A percentile compares a stretch with the other conserved stretches of the same genome.
Evolutionary conservation across 1,140 invertebrate species (phyloP).

Genomic region (Apis laboriosa): DNA sequence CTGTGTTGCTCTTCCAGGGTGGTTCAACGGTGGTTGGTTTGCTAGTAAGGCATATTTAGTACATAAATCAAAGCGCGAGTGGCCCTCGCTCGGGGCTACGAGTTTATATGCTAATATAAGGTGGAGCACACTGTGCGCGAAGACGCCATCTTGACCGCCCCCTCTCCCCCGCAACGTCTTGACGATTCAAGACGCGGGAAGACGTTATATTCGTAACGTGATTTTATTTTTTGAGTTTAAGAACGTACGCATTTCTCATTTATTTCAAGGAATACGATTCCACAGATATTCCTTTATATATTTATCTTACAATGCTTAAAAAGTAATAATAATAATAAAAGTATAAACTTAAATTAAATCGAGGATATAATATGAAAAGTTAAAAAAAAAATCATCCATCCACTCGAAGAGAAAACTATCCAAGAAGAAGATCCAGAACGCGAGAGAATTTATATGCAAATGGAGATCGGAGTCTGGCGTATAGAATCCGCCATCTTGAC

Average conservation of each 20-base stretch:
- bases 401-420: constrained; percentile 16
- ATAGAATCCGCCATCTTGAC: constrained; percentile 75
- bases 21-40: constrained; percentile 54
- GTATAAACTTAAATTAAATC: neutral
- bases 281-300: too few species aligned
- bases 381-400: neutral
- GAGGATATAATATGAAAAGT: neutral
- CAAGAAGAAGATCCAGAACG: constrained; percentile 1
- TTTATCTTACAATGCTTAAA: too few species aligned
- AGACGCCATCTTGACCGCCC: constrained; percentile 77
- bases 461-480: constrained; percentile 40
- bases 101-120: constrained; percentile 81
- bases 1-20: constrained; percentile 44
- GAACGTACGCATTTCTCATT: neutral
- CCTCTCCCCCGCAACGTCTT: constrained; percentile 66
- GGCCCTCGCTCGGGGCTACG: constrained; percentile 73
- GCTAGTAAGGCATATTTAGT: constrained; percentile 79
- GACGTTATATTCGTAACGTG: constrained; percentile 24
- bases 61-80: constrained; percentile 79
- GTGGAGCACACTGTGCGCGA: constrained; percentile 71
- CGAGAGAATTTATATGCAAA: constrained; percentile 68
- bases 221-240: constrained; percentile 12
- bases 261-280: too few species aligned
- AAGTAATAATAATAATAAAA: neutral
- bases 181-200: constrained; percentile 42